Conservation (phyloP, 2,113 vertebrate genomes). For the Chelonoidis abingdonii region DNA sequence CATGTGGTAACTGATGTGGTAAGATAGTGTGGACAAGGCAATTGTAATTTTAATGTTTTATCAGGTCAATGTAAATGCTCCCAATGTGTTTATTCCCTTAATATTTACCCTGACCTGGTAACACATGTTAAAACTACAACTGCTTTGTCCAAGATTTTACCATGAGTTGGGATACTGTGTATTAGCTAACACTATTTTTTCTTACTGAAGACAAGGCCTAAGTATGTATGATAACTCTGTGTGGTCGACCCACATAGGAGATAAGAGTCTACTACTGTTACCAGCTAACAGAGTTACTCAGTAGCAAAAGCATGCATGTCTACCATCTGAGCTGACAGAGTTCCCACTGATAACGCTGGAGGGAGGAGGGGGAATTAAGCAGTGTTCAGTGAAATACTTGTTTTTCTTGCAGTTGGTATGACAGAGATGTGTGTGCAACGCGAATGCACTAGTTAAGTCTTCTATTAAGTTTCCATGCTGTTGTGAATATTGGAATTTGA, state of each 20-base stretch:
- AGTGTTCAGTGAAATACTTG: background rate
- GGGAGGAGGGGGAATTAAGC: background rate
- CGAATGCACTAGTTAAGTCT: background rate
- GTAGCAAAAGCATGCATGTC: background rate
- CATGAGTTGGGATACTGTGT: background rate
- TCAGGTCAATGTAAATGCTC: background rate
- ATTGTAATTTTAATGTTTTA: background rate
- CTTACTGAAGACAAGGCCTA: background rate
- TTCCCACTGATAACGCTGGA: background rate
- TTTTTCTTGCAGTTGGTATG: background rate
- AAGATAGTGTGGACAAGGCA: background rate
- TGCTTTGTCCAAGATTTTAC: background rate
- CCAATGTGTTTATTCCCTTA: background rate
- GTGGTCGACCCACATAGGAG: background rate
- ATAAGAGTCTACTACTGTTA: background rate
- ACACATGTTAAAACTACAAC: background rate
- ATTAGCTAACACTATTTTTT: background rate
- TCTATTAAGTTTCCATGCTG: background rate
- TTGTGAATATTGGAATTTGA: slow-evolving; percentile 17
- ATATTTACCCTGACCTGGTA: background rate
- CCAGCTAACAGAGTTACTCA: background rate
- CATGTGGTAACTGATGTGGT: background rate
- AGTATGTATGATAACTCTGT: background rate
- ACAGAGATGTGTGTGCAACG: background rate
- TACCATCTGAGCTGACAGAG: background rate